Base-by-base conservation (phyloP, 2,888 invertebrate genomes). In the Phyto melanocephala region DNA sequence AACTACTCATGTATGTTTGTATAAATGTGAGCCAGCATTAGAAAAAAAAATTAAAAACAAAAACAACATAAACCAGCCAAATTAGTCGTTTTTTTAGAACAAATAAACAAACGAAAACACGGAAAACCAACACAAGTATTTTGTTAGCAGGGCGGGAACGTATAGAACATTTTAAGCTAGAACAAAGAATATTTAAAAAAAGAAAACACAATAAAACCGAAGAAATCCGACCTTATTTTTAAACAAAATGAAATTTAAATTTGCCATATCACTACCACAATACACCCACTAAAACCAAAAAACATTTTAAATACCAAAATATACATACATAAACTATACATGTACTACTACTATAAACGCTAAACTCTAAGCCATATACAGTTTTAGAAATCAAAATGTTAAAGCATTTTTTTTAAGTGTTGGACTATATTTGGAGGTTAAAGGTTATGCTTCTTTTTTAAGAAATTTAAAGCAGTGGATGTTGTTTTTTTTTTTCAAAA, bases 11-110 rank as follows among this genome's bases (percentile, higher is more conserved):
- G 13, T 42, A 40, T 60, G 15, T n/a, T n/a, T 42, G 2, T 65
- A 33, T 17, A 33, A 33, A 47, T 52, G 58, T 33, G 45, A 45
- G 45, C 28, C 52, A 47, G 1, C 6, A 47, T 17, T 17, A 37
- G 37, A 37, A 24, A 65, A 24, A 24, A 62, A 58, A 35, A 28
- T 47, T 37, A 42, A 62, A 24, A 13, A 0, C 22, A 45, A 37
- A 62, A 22, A 33, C 28, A 56, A 65, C 22, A 54, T 37, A 74
- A 70, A 78, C 68, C 42, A 82, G 78, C 82, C 82, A 82, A 82
- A 82, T 75, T 82, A 82, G 70, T 82, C 75, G n/a, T 79, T 79
- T 82, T 82, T 82, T 79, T 65, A 71, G 22, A 63, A 54, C 45
- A 56, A 65, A 42, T 5, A 52, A 56, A 13, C 17, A 72, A 50